phyloP scores from a whole-genome alignment of 2,113 vertebrate species.

The Furnarius figulus region DNA sequence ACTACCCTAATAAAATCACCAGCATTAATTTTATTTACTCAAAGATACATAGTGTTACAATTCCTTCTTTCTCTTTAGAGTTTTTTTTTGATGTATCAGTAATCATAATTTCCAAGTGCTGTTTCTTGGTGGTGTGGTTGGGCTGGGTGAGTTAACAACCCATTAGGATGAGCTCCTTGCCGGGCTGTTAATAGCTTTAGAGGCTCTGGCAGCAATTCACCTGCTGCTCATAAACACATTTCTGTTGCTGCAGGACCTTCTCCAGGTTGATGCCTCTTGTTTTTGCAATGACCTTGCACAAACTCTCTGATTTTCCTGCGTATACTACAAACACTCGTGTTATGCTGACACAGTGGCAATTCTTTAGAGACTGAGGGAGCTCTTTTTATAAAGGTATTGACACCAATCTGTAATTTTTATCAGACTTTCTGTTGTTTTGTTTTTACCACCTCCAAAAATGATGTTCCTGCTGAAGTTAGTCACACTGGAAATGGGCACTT shows the following conservation, averaged over 20 bases:
- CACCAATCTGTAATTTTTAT: background rate
- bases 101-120: conserved; percentile 74
- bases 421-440: background rate
- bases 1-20: background rate
- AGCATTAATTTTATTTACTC: conserved; percentile 16
- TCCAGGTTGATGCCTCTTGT: conserved; percentile 56
- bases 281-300: conserved; percentile 74
- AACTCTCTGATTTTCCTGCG: background rate
- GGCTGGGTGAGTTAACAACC: conserved; percentile 70
- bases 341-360: background rate
- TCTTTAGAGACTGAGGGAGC: background rate
- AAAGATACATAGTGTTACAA: conserved; percentile 4
- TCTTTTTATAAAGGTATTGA: background rate
- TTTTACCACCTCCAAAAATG: background rate
- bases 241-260: conserved; percentile 69
- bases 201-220: conserved; percentile 72
- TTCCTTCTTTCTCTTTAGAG: background rate
- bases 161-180: conserved; percentile 75
- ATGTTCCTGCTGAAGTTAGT: background rate
- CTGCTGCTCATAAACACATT: conserved; percentile 80
- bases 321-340: background rate
- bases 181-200: conserved; percentile 75
- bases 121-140: conserved; percentile 68
- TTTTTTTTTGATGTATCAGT: conserved; percentile 5
- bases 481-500: background rate